Conservation (phyloP, 1,140 invertebrate genomes). For the Cydia amplana region DNA sequence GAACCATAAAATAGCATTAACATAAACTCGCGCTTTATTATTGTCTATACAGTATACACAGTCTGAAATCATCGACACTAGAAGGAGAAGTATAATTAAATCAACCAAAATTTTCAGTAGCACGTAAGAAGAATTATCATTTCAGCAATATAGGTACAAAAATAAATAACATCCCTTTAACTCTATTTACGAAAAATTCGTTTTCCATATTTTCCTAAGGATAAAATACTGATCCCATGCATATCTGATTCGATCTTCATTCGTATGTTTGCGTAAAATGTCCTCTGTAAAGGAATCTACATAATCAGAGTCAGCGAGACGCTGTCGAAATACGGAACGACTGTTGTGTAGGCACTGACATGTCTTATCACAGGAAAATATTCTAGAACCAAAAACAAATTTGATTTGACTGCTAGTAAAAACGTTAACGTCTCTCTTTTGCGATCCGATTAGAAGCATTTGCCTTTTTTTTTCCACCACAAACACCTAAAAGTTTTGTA, state of each 20-base stretch:
- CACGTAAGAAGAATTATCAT: constrained; percentile 10
- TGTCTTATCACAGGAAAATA: constrained; percentile 33
- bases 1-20: no score
- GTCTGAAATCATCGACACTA: no score
- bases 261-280: constrained; percentile 65
- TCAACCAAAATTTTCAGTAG: neutral
- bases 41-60: no score
- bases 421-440: neutral
- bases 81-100: neutral
- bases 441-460: constrained; percentile 30
- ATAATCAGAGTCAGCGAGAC: constrained; percentile 64
- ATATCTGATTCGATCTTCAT: constrained; percentile 66
- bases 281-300: constrained; percentile 59
- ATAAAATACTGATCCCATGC: constrained; percentile 62
- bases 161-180: constrained; percentile 44
- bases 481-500: constrained; percentile 49
- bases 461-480: constrained; percentile 37
- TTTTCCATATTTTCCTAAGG: constrained; percentile 49
- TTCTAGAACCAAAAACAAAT: neutral
- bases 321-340: constrained; percentile 56
- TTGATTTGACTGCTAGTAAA: neutral
- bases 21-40: no score
- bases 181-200: constrained; percentile 50
- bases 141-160: constrained; percentile 1
- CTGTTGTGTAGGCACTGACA: constrained; percentile 44